phyloP scores from a whole-genome alignment of 2,797 vertebrate genomes.

The Enteromius anoplus region DNA sequence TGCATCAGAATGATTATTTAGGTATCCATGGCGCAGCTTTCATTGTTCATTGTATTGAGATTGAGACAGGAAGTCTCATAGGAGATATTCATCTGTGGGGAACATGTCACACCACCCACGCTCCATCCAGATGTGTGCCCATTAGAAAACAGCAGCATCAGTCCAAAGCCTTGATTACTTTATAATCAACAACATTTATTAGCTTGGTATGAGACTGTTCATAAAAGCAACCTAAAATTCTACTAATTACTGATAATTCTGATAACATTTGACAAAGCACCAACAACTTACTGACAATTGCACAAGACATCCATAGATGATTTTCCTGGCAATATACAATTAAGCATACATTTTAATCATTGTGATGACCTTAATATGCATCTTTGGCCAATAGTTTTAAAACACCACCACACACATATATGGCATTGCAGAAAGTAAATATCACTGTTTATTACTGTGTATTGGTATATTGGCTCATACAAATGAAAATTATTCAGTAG shows the following conservation, averaged over 20 bases:
- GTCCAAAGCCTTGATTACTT: neutral
- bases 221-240: neutral
- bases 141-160: conserved; percentile 3
- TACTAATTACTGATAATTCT: neutral
- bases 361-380: no score
- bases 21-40: conserved; percentile 53
- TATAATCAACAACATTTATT: neutral
- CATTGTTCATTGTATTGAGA: conserved; percentile 57
- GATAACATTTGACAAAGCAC: neutral
- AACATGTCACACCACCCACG: conserved; percentile 14
- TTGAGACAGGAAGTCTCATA: conserved; percentile 61
- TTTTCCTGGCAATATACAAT: neutral
- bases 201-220: neutral
- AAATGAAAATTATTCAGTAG: neutral
- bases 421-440: neutral
- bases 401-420: no score
- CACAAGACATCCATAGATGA: neutral
- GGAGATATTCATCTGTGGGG: conserved; percentile 30
- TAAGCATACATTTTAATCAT: neutral
- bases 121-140: neutral
- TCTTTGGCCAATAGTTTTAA: no score
- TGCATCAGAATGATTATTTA: conserved; percentile 48
- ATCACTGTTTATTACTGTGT: neutral
- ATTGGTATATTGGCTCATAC: neutral
- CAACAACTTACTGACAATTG: neutral